Percentiles rank a stretch among this genome's conserved stretches.
These are phyloP conservation scores for Allobates femoralis DNA, from an alignment of 2,797 vertebrate genomes.

Conservation along the genomic window DNA sequence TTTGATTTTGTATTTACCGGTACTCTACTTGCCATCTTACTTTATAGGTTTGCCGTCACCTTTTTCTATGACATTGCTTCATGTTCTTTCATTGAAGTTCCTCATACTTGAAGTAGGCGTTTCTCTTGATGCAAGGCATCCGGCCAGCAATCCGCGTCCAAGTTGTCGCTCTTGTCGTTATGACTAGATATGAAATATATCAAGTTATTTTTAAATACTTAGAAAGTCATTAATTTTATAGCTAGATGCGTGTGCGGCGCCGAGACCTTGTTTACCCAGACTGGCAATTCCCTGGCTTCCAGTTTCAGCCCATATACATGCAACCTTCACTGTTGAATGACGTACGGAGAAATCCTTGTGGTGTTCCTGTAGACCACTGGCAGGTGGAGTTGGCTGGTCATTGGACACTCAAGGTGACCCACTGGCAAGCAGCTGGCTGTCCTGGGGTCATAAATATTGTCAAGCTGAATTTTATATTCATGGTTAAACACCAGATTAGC, in stretches of 20 bases:
- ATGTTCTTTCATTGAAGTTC: neutral
- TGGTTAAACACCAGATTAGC: neutral
- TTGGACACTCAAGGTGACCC: slow-evolving; percentile 17
- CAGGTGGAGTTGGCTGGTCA: neutral
- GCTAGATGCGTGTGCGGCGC: neutral
- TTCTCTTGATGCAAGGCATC: neutral
- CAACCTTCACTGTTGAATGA: neutral
- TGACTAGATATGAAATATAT: slow-evolving; percentile 8
- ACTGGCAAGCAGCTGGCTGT: neutral
- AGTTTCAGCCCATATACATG: neutral
- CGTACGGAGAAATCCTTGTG: neutral
- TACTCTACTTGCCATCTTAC: no score
- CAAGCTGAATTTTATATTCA: neutral
- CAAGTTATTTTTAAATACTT: slow-evolving; percentile 56
- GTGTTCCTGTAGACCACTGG: neutral
- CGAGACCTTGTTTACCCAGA: slow-evolving; percentile 39
- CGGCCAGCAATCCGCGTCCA: neutral
- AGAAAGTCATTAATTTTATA: slow-evolving; percentile 37
- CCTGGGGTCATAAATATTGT: neutral
- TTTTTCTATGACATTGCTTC: neutral
- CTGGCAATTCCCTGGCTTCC: slow-evolving; percentile 38
- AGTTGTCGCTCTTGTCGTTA: neutral
- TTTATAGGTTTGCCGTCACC: no score
- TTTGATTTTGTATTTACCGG: no score
- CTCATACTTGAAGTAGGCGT: neutral